Evolutionary conservation across 2,113 vertebrate species (phyloP).

Genomic region (Pleuronectes platessa): DNA sequence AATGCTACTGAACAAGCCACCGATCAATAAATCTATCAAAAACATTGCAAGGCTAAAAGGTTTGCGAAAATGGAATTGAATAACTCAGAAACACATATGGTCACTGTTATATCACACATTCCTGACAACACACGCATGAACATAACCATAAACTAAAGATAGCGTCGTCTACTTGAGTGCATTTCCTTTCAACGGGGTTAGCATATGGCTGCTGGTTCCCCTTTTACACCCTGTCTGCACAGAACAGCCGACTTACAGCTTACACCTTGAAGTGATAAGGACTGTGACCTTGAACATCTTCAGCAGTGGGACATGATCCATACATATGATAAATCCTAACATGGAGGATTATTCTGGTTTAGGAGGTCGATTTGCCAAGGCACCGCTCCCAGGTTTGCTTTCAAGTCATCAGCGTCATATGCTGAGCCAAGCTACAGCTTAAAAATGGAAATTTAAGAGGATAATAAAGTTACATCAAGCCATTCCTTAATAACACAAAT

Average conservation of each 20-base stretch:
- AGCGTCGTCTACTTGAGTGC: no score
- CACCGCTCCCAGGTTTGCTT: conserved; percentile 31
- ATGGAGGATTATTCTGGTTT: conserved; percentile 47
- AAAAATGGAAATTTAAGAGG: conserved; percentile 42
- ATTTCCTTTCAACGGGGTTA: conserved; percentile 49
- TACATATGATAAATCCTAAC: conserved; percentile 66
- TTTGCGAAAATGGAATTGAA: no score
- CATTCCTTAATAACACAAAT: conserved; percentile 40
- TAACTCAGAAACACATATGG: no score
- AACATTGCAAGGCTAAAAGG: no score
- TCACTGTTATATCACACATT: no score
- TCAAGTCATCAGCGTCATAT: conserved; percentile 43
- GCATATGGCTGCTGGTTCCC: conserved; percentile 34
- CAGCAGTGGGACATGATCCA: not conserved
- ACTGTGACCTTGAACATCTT: not conserved
- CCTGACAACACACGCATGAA: no score
- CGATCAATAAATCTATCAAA: no score
- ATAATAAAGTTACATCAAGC: conserved; percentile 33
- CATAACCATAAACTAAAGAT: no score
- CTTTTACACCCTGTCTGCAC: conserved; percentile 36
- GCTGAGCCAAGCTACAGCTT: conserved; percentile 24
- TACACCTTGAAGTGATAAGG: not conserved
- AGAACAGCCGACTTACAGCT: not conserved
- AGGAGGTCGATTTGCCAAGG: conserved; percentile 36
- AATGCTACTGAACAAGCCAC: no score